A percentile compares a stretch with the other conserved stretches of the same genome.
phyloP scores from a whole-genome alignment of 2,113 vertebrate species.

The Percina caprodes region DNA sequence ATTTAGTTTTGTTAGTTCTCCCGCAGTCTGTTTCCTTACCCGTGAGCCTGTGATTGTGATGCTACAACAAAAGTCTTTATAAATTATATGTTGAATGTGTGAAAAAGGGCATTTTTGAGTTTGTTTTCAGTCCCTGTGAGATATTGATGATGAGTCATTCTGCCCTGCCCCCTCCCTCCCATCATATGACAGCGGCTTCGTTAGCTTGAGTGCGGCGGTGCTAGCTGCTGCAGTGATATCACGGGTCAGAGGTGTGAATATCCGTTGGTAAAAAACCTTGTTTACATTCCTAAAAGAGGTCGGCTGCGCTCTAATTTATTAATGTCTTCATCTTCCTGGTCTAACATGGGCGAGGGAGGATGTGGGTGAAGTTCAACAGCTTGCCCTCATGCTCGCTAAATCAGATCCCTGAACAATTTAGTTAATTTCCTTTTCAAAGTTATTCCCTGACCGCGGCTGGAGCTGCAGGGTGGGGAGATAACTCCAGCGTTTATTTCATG shows the following conservation, averaged over 20 bases:
- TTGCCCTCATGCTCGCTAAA: background rate
- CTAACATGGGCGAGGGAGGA: background rate
- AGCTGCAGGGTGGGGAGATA: background rate
- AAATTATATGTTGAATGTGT: background rate
- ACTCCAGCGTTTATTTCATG: background rate
- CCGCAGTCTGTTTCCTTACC: background rate
- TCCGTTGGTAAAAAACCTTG: background rate
- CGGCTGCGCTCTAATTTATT: background rate
- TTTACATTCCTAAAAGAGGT: background rate
- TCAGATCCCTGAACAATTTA: background rate
- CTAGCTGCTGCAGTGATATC: background rate
- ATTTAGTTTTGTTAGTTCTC: background rate
- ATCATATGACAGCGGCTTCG: background rate
- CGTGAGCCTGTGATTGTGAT: background rate
- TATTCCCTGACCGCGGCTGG: background rate
- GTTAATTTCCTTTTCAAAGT: background rate
- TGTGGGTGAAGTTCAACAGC: background rate
- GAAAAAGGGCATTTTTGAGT: background rate
- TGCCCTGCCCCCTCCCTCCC: background rate
- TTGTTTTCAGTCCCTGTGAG: background rate
- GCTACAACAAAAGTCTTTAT: background rate
- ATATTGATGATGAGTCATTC: background rate
- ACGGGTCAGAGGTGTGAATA: slow-evolving; percentile 2
- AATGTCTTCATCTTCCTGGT: slow-evolving; percentile 13
- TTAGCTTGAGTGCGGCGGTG: background rate